Evolutionary conservation across 1,140 invertebrate species (phyloP).

Genomic region (Drosophila erecta): DNA sequence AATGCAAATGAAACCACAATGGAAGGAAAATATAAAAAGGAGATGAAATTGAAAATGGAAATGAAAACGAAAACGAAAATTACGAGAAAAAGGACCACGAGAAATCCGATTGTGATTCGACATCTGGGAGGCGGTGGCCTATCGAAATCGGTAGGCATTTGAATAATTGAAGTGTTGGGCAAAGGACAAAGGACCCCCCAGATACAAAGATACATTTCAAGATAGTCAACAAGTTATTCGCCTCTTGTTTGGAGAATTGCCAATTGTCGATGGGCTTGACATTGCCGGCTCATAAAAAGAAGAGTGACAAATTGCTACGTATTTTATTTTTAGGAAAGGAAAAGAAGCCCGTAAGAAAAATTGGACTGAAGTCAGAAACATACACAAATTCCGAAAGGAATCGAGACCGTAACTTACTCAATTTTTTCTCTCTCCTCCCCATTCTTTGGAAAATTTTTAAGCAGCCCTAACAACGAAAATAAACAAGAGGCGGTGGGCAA

Average conservation of each 20-base stretch:
- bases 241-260: constrained; percentile 30
- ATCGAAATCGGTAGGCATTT: constrained; percentile 40
- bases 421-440: constrained; percentile 11
- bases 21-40: constrained; percentile 11
- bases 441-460: constrained; percentile 28
- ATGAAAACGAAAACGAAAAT: constrained; percentile 23
- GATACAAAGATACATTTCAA: constrained; percentile 33
- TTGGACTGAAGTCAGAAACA: constrained; percentile 9
- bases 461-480: constrained; percentile 53
- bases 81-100: constrained; percentile 6
- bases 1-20: constrained; percentile 63
- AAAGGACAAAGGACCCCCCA: constrained; percentile 13
- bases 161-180: constrained; percentile 53
- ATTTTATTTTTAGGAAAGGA: constrained; percentile 15
- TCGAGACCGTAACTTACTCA: constrained; percentile 40
- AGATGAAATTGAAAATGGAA: constrained; percentile 33
- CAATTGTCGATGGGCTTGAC: constrained; percentile 54
- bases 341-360: constrained; percentile 17
- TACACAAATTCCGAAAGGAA: constrained; percentile 38
- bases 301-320: constrained; percentile 67
- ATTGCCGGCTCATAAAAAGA: constrained; percentile 47
- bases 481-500: constrained; percentile 51
- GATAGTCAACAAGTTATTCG: constrained; percentile 66
- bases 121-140: constrained; percentile 14
- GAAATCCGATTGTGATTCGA: constrained; percentile 18